Conservation (phyloP, 2,888 invertebrate genomes). For the Macrophya annulata region DNA sequence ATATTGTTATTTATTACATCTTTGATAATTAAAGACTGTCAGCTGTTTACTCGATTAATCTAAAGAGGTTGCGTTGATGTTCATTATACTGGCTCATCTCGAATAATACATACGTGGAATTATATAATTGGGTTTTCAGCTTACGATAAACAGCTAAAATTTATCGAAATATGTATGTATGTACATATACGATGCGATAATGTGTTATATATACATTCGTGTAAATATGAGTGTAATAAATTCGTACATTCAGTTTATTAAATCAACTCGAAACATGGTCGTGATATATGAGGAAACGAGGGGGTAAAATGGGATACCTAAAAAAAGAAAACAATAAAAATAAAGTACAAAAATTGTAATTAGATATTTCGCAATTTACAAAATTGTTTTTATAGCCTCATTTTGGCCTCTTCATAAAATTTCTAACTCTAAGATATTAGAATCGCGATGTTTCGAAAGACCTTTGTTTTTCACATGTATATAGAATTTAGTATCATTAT, state of each 20-base stretch:
- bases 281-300: background rate
- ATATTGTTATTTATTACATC: background rate
- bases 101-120: conserved; percentile 1
- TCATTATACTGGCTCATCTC: background rate
- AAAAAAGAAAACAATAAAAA: background rate
- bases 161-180: background rate
- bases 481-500: background rate
- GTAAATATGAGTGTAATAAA: too few relatives aligned
- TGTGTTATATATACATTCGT: background rate
- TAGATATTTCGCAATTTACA: background rate
- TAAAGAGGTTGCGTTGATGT: background rate
- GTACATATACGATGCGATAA: background rate
- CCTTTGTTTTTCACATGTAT: background rate
- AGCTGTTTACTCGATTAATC: background rate
- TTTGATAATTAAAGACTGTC: background rate
- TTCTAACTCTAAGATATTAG: background rate
- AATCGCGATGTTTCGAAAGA: background rate
- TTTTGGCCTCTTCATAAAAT: background rate
- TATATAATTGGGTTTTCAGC: background rate
- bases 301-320: background rate
- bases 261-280: background rate
- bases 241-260: too few relatives aligned
- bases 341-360: too few relatives aligned
- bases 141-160: conserved; percentile 8
- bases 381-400: background rate